A percentile compares a stretch with the other conserved stretches of the same genome.
Evolutionary conservation across 1,140 invertebrate species (phyloP).

Genomic region (Trachelipus rathkii): DNA sequence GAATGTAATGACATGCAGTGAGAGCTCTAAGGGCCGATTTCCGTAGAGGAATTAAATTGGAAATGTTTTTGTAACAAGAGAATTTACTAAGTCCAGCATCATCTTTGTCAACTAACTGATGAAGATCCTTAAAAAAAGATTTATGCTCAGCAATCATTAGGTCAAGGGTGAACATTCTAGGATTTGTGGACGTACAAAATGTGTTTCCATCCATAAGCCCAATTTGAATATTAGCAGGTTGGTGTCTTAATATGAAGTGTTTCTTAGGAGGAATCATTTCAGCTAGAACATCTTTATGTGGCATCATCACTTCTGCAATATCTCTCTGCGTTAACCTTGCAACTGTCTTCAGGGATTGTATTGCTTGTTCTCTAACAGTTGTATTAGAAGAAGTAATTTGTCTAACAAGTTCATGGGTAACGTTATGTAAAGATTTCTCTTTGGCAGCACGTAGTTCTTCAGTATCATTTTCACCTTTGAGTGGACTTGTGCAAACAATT

Average conservation of each 20-base stretch:
- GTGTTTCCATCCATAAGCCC: constrained; percentile 96
- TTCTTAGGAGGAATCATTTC: constrained; percentile 96
- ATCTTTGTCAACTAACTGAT: constrained; percentile 81
- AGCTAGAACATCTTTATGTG: constrained; percentile 83
- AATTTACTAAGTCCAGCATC: constrained; percentile 75
- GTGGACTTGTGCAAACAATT: constrained; percentile 66
- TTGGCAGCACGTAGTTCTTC: constrained; percentile 67
- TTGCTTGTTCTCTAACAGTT: too few relatives aligned
- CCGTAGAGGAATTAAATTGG: constrained; percentile 76
- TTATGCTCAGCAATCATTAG: constrained; percentile 80
- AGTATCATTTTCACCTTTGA: constrained; percentile 49
- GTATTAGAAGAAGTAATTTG: constrained; percentile 91
- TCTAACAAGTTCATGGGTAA: constrained; percentile 83
- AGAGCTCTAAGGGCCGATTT: constrained; percentile 80
- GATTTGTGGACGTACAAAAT: constrained; percentile 88
- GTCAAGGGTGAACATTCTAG: constrained; percentile 88
- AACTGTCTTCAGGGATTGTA: constrained; percentile 74
- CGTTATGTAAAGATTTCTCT: constrained; percentile 80
- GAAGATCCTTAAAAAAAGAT: constrained; percentile 81
- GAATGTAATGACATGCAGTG: constrained; percentile 85
- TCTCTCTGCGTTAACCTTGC: constrained; percentile 77
- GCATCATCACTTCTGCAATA: constrained; percentile 89
- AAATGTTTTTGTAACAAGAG: constrained; percentile 88
- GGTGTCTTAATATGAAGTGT: too few relatives aligned
- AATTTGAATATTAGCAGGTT: constrained; percentile 92